Evolutionary conservation across 2,113 vertebrate species (phyloP).

Genomic region (Numenius arquata): DNA sequence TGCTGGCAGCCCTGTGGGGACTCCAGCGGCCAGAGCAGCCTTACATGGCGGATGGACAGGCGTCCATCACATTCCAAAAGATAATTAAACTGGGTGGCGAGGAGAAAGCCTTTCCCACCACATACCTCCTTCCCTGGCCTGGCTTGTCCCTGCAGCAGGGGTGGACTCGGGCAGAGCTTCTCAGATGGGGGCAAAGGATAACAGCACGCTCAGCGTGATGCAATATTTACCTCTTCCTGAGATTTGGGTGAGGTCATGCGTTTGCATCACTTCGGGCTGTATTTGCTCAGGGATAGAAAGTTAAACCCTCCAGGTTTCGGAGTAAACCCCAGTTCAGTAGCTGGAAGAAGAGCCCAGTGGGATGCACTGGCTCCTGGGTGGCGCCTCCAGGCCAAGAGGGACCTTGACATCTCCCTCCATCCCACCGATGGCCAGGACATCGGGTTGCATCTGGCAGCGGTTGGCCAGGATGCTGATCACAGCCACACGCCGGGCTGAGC

Average conservation of each 20-base stretch:
- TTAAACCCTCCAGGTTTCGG: neutral
- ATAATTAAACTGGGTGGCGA: neutral
- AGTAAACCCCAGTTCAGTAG: neutral
- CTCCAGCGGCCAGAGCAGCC: neutral
- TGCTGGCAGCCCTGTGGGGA: neutral
- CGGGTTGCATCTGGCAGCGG: neutral
- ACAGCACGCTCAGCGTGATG: rapidly evolving
- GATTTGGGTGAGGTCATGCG: neutral
- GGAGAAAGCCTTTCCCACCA: neutral
- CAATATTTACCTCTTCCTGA: neutral
- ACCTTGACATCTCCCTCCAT: neutral
- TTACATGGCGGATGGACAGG: neutral
- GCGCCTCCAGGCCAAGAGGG: neutral
- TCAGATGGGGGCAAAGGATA: neutral
- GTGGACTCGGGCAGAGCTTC: neutral
- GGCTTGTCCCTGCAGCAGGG: neutral
- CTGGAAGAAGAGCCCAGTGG: neutral
- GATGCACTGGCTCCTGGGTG: neutral
- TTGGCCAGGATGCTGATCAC: rapidly evolving
- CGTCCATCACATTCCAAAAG: rapidly evolving
- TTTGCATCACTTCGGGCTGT: neutral
- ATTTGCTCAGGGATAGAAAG: neutral
- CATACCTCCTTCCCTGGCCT: neutral
- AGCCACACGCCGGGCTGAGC: neutral
- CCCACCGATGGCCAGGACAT: rapidly evolving